Percentiles rank a stretch among this genome's conserved stretches.
phyloP scores from a whole-genome alignment of 2,797 vertebrate genomes.

The Microcaecilia unicolor region DNA sequence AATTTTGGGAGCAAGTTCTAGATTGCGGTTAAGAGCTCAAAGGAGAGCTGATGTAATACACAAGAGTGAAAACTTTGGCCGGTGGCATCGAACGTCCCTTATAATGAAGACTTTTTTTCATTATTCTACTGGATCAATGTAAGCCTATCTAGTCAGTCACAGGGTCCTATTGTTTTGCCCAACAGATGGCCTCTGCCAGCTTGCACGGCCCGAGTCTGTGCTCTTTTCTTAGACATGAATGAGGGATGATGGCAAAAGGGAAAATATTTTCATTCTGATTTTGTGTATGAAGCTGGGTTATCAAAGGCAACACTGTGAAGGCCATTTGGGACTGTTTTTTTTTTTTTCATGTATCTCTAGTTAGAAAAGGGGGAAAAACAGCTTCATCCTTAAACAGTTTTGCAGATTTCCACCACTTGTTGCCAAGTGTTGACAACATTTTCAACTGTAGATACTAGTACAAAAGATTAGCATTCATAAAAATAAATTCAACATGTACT shows the following conservation, averaged over 20 bases:
- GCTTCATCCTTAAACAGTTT: not conserved
- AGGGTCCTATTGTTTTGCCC: not conserved
- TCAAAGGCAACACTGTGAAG: not conserved
- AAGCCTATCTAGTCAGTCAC: not conserved
- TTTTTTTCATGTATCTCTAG: fast-evolving
- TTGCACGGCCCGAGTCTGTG: fast-evolving
- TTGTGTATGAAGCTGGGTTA: not conserved
- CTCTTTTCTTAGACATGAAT: constrained; percentile 14
- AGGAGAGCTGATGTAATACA: too few relatives aligned
- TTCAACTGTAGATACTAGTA: not conserved
- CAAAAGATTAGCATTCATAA: constrained; percentile 1
- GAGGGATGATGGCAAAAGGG: not conserved
- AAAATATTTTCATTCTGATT: constrained; percentile 24
- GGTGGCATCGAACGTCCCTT: too few relatives aligned
- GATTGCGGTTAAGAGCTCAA: too few relatives aligned
- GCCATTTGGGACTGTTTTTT: not conserved
- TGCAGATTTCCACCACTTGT: not conserved
- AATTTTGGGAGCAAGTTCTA: too few relatives aligned
- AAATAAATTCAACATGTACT: constrained; percentile 7
- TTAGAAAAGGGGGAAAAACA: too few relatives aligned
- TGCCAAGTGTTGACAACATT: not conserved
- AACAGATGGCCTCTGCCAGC: not conserved
- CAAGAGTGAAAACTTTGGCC: too few relatives aligned
- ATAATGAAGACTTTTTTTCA: too few relatives aligned
- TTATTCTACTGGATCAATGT: not conserved